phyloP scores from a whole-genome alignment of 2,113 vertebrate species.

The Hypocryptadius cinnamomeus region DNA sequence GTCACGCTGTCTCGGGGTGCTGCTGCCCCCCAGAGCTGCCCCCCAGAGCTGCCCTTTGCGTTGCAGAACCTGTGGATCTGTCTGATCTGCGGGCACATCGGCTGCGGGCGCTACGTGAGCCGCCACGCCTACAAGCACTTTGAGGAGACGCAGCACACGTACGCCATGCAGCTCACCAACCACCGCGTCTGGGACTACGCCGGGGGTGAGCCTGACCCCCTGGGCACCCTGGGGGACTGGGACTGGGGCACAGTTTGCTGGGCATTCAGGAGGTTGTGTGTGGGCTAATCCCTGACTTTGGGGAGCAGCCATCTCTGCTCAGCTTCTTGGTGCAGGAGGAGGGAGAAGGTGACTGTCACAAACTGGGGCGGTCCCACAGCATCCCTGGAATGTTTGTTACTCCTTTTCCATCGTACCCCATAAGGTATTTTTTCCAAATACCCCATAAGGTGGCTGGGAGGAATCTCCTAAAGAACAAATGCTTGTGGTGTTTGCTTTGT shows the following conservation, averaged over 20 bases:
- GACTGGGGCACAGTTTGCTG: not conserved
- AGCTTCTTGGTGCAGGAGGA: not conserved
- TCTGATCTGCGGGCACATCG: constrained; percentile 95
- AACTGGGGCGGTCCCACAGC: not conserved
- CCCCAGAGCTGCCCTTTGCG: not conserved
- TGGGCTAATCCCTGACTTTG: not conserved
- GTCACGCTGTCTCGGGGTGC: rapidly evolving
- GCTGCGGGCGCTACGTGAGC: constrained; percentile 93
- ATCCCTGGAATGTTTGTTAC: not conserved
- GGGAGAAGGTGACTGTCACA: not conserved
- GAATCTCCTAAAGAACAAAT: not conserved
- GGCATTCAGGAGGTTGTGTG: not conserved
- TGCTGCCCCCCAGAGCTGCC: not conserved
- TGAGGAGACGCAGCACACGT: constrained; percentile 96
- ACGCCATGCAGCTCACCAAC: constrained; percentile 98
- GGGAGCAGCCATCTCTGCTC: not conserved
- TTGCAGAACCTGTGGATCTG: constrained; percentile 97
- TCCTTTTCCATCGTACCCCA: not conserved
- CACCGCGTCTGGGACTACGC: constrained; percentile 98
- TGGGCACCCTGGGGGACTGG: rapidly evolving
- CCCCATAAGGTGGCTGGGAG: not conserved
- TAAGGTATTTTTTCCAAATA: not conserved
- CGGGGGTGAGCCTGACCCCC: constrained; percentile 74
- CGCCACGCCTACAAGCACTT: constrained; percentile 97
- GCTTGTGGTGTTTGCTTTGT: not conserved